Evolutionary conservation across 2,113 vertebrate genomes (phyloP), one percentile per base, ranked within the genome.

Genomic region (Pteropus alecto): DNA sequence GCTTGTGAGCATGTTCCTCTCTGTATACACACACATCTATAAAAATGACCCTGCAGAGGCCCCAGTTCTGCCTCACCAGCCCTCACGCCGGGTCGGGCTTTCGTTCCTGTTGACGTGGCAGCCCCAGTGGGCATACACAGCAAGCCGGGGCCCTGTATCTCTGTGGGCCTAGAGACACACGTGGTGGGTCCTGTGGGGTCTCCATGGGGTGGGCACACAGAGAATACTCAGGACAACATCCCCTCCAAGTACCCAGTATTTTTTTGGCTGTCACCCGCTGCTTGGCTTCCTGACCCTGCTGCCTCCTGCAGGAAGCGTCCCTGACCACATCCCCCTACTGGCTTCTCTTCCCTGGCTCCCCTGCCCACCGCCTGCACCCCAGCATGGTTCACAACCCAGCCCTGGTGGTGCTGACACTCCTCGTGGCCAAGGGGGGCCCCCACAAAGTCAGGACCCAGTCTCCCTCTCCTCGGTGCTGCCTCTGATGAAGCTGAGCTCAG

Each of bases 301-400:
- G 26, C 35, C 67, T 84, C 54, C 56, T 83, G 33, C 18, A 68
- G 70, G 84, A 68, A 38, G 48, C 79, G 22, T 24, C 71, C 71
- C 51, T 11, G 5, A 54, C n/a, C 7, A 11, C 4, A 3, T n/a
- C 3, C 54, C 8, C 33, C 22, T 4, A 5, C 5, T 26, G 2
- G 28, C 48, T 48, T 24, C 28, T 61, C 18, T 11, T 77, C 67
- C 58, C 82, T 46, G 16, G n/a, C 35, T 58, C 18, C 35, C 71
- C 26, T 30, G 7, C 38, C 48, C 74, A 33, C 41, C 21, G 24
- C 63, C 58, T 33, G 46, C 0, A 8, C 38, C 54, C 74, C 38
- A 54, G 71, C 26, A 58, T 48, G 11, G 61, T 48, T 76, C 76
- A 63, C 61, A 38, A 48, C 43, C 77, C 35, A 61, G 68, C 46